Evolutionary conservation across 1,140 invertebrate genomes (phyloP).

Genomic region (Penaeus japonicus): DNA sequence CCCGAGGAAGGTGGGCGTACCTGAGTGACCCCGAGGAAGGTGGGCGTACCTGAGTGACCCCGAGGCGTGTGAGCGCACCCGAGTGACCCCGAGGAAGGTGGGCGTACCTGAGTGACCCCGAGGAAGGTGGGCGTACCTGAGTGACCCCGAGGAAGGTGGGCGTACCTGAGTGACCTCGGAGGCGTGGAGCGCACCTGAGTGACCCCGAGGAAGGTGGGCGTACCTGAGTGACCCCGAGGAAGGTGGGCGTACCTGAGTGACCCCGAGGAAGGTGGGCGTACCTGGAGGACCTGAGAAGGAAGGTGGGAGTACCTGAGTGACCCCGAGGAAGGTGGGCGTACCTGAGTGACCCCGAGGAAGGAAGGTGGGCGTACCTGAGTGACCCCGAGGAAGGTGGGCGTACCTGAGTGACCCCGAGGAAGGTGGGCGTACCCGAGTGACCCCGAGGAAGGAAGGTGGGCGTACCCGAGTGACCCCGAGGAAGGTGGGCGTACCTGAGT

Average conservation of each 20-base stretch:
- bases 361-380: conserved; percentile 3
- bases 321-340: conserved; percentile 4
- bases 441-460: conserved; percentile 14
- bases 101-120: no score
- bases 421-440: neutral
- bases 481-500: no score
- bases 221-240: no score
- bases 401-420: conserved; percentile 32
- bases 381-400: conserved; percentile 1
- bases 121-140: neutral
- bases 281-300: no score
- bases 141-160: conserved; percentile 21
- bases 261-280: conserved; percentile 15
- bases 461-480: conserved; percentile 30
- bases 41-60: no score
- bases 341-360: conserved; percentile 30
- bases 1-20: no score
- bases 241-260: conserved; percentile 9
- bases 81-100: conserved; percentile 14
- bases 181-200: neutral
- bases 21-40: conserved; percentile 26
- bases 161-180: no score
- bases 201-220: conserved; percentile 16
- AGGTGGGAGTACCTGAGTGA: conserved; percentile 4
- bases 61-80: neutral